Evolutionary conservation across 1,140 invertebrate species (phyloP), one percentile per base, ranked within the genome.

Genomic region (Rhagoletis zephyria): DNA sequence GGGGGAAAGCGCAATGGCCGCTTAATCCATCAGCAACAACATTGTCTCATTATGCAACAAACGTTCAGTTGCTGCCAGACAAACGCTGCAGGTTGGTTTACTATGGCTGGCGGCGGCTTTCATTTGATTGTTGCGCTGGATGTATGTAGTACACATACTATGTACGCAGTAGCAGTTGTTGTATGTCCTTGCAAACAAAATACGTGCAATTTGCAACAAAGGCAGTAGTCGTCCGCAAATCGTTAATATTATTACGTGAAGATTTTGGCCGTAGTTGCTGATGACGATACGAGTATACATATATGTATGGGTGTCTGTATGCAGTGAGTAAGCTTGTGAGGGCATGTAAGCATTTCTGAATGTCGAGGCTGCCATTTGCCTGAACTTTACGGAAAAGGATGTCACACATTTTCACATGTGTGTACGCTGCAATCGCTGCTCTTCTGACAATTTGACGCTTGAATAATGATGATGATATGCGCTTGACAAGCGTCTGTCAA

Each of bases 11-110:
- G 48, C 48, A 19, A 6, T n/a, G 48, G 74, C 6, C 48, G 74
- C 42, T 81, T 56, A 16, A 81, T 81, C 74, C 74, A 81, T 81
- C 74, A 81, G 16, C 74, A 81, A 19, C 74, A 81, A 81, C 74
- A 81, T 81, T 81, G 74, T 81, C 74, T 81, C 74, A 81, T 81
- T 81, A 81, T 81, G 74, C 74, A 81, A 19, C 74, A 56, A 81
- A 81, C 74, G 74, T 81, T 59, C 74, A 19, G 74, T 81, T 81
- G 74, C 74, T 48, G 74, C 74, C 74, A 59, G 74, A 48, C 74
- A 56, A 77, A 77, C n/a, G 14, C 70, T 77, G 70, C 48, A 45
- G 70, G 70, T 45, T 48, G 70, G 12, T 12, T 74, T 40, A 74
- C 67, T 74, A 19, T 59, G 6, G 56, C 74, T 81, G 45, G 74